Base-by-base conservation (phyloP, 2,797 vertebrate genomes). In the Spea hammondii region DNA sequence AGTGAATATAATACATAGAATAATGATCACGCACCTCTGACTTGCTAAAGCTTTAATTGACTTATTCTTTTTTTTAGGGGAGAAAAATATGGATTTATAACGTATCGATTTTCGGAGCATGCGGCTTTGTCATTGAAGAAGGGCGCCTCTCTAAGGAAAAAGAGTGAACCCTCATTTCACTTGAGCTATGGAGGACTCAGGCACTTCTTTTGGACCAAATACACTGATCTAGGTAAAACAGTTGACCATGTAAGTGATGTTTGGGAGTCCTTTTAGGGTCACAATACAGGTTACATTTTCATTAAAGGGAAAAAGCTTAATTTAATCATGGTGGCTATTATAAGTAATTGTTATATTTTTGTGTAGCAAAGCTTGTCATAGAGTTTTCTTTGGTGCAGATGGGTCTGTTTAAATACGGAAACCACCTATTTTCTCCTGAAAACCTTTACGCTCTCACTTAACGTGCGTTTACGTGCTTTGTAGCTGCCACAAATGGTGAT, bases 201-300 rank as follows among this genome's bases (percentile, higher is more conserved):
- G 81, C 93, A 92, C 87, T 92, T 95, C 87, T 90, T 93, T 83
- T 94, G 97, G 91, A 96, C 97, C 89, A 95, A 95, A 91, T 96
- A 94, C 74, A 84, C 96, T 75, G 95, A 98, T 88, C 91, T 96
- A 47, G 97, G 98, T 99, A 93, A 93, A 89, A 77, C 44, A 55
- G 49, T 32, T 70, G 46, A n/a, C 10, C 46, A 50, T 64, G 49
- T 66, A 66, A 55, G 59, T 78, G 17, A 66, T 47, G 44, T 72
- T 14, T 72, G 32, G 32, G 32, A 32, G 32, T 32, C 32, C 32
- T 32, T 32, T 1, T 32, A 32, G 32, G 3, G 32, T 32, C 32
- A 32, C 32, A 32, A 3, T 32, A 32, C 32, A 32, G 32, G 32
- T 32, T 32, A 32, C 32, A 32, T 32, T 32, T 32, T 32, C 32